Evolutionary conservation across 2,888 invertebrate species (phyloP).

Genomic region (Buathra laborator): DNA sequence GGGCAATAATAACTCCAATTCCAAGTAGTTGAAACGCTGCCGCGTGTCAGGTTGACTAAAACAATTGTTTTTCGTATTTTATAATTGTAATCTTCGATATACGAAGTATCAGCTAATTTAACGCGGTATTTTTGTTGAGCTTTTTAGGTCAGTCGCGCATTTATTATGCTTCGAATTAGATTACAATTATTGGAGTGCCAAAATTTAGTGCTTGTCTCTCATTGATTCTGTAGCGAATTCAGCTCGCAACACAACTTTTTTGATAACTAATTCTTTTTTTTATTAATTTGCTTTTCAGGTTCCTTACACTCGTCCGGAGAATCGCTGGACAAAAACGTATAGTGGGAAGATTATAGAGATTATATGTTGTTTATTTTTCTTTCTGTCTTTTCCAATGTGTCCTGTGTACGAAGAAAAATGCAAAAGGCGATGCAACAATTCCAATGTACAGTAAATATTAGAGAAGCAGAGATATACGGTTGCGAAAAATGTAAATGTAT

Average conservation of each 20-base stretch:
- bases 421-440: constrained; percentile 62
- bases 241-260: not conserved
- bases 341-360: constrained; percentile 81
- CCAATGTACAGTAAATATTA: constrained; percentile 69
- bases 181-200: constrained; percentile 7
- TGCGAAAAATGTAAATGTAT: constrained; percentile 46
- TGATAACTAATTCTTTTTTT: constrained; percentile 25
- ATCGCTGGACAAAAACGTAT: constrained; percentile 82
- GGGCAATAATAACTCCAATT: constrained; percentile 78
- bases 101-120: not conserved
- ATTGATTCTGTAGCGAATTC: constrained; percentile 25
- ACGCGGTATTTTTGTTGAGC: constrained; percentile 7
- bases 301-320: constrained; percentile 84
- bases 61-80: constrained; percentile 12
- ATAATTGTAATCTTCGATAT: not conserved
- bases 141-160: not conserved
- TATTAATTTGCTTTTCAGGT: constrained; percentile 77
- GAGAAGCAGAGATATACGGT: constrained; percentile 59
- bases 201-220: constrained; percentile 36
- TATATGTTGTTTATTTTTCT: constrained; percentile 72
- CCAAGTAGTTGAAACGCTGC: constrained; percentile 64
- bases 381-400: constrained; percentile 54
- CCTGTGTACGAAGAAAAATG: constrained; percentile 53
- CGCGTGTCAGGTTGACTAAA: constrained; percentile 55
- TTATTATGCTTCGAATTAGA: not conserved